Evolutionary conservation across 2,113 vertebrate species (phyloP).

Genomic region (Ceratotherium simum): DNA sequence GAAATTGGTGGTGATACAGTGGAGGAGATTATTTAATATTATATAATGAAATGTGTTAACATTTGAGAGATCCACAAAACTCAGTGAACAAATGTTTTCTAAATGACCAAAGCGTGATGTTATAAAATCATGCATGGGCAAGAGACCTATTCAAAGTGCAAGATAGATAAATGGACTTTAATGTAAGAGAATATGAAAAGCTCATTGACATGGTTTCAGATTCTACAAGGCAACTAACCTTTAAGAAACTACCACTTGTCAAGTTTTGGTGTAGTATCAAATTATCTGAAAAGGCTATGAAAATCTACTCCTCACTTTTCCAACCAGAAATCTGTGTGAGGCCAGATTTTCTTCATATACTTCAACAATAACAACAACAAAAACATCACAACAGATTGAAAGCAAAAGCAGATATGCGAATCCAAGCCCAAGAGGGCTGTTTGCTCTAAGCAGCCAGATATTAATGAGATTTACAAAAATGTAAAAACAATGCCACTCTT

Average conservation of each 20-base stretch:
- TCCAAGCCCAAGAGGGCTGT: neutral
- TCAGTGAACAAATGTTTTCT: constrained; percentile 23
- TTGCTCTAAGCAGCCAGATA: constrained; percentile 27
- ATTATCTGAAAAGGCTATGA: constrained; percentile 24
- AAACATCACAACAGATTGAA: neutral
- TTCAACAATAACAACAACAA: neutral
- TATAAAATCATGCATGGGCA: constrained; percentile 48
- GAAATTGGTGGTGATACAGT: neutral
- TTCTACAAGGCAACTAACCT: constrained; percentile 29
- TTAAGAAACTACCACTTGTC: constrained; percentile 41
- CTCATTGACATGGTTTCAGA: neutral
- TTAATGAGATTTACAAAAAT: constrained; percentile 32
- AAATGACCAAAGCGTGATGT: neutral
- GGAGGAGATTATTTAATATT: constrained; percentile 16
- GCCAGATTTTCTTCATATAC: neutral
- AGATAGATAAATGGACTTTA: constrained; percentile 5
- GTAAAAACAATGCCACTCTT: neutral
- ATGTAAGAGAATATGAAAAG: constrained; percentile 15
- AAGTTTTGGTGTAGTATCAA: constrained; percentile 67
- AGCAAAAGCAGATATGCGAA: neutral
- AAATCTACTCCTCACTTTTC: constrained; percentile 19
- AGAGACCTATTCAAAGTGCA: neutral
- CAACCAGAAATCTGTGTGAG: neutral
- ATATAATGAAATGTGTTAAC: constrained; percentile 31
- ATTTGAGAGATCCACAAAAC: constrained; percentile 18